Evolutionary conservation across 2,888 invertebrate genomes (phyloP).

Genomic region (Eremobia ochroleuca): DNA sequence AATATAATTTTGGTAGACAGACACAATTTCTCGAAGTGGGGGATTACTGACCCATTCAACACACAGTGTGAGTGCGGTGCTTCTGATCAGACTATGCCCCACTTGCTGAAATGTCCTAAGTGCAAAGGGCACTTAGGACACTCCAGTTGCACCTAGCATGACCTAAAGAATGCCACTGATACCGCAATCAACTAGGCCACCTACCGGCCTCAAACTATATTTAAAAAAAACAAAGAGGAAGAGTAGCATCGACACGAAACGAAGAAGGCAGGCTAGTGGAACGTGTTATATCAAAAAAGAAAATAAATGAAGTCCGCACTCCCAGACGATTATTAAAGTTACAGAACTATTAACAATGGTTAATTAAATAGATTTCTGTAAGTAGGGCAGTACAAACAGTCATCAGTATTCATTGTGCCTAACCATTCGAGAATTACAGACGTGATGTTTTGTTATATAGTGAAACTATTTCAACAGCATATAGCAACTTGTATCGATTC

Average conservation of each 20-base stretch:
- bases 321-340: not conserved
- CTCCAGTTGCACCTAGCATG: not conserved
- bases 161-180: not conserved
- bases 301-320: not conserved
- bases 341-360: not conserved
- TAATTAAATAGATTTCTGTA: not conserved
- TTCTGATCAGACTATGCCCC: too few relatives aligned
- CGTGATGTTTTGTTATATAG: not conserved
- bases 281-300: not conserved
- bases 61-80: too few relatives aligned
- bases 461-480: not conserved
- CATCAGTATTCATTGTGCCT: slow-evolving; percentile 1
- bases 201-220: not conserved
- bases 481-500: not conserved
- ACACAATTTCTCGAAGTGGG: too few relatives aligned
- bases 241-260: not conserved
- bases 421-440: too few relatives aligned
- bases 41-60: too few relatives aligned
- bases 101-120: not conserved
- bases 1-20: not conserved
- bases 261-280: not conserved
- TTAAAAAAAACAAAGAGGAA: not conserved
- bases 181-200: not conserved
- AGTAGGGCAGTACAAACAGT: not conserved
- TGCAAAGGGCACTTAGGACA: too few relatives aligned